Percentiles rank a stretch among this genome's conserved stretches.
These are phyloP conservation scores for Drosophila parvula DNA, from an alignment of 1,140 invertebrate species.

Conservation along the genomic window DNA sequence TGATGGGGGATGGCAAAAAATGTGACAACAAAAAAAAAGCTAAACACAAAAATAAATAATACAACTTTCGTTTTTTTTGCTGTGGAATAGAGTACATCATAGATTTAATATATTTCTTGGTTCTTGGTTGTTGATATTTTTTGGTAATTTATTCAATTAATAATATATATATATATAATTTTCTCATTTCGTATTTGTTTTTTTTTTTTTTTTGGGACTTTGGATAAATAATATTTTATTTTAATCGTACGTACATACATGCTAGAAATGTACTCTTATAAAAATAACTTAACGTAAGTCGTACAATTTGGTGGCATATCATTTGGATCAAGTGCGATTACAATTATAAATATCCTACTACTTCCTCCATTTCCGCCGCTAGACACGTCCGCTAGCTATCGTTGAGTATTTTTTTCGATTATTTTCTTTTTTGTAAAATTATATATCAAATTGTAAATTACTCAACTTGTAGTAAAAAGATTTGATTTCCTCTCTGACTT, in stretches of 20 bases:
- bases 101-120: conserved; percentile 51
- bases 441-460: conserved; percentile 60
- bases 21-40: conserved; percentile 19
- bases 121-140: conserved; percentile 27
- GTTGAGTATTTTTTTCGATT: conserved; percentile 51
- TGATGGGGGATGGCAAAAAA: neutral
- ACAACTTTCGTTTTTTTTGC: conserved; percentile 47
- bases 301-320: conserved; percentile 76
- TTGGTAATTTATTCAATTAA: conserved; percentile 71
- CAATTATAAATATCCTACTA: conserved; percentile 30
- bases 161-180: conserved; percentile 51
- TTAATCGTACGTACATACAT: conserved; percentile 31
- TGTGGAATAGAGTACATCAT: conserved; percentile 45
- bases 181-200: conserved; percentile 25
- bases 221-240: conserved; percentile 34
- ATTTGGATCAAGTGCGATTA: conserved; percentile 72
- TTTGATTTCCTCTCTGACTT: conserved; percentile 57
- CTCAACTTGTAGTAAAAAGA: conserved; percentile 57
- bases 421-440: conserved; percentile 10
- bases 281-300: conserved; percentile 60
- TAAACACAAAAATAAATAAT: conserved; percentile 42
- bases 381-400: conserved; percentile 25
- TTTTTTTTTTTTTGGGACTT: conserved; percentile 28
- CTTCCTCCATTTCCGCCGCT: conserved; percentile 13
- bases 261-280: conserved; percentile 50